Percentiles rank a stretch among this genome's conserved stretches.
Evolutionary conservation across 2,113 vertebrate species (phyloP).

Genomic region (Pleuronectes platessa): DNA sequence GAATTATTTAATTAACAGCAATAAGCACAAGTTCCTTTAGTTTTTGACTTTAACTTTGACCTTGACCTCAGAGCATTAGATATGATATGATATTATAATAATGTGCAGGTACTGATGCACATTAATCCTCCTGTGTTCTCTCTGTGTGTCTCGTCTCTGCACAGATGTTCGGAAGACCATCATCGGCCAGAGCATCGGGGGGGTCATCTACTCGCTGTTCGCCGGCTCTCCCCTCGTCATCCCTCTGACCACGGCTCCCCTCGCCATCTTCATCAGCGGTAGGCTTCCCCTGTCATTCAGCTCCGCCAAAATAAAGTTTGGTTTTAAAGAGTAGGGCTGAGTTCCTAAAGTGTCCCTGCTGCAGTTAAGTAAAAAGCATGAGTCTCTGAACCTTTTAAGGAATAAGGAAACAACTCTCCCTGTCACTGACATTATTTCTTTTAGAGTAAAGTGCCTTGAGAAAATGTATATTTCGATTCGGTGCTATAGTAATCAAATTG

Average conservation of each 20-base stretch:
- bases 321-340: background rate
- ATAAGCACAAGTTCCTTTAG: too few relatives aligned
- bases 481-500: too few relatives aligned
- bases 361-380: too few relatives aligned
- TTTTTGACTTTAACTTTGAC: background rate
- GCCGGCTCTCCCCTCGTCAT: conserved; percentile 97
- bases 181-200: conserved; percentile 94
- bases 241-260: conserved; percentile 93
- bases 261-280: conserved; percentile 98
- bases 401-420: too few relatives aligned
- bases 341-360: too few relatives aligned
- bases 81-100: too few relatives aligned
- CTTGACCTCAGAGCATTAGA: background rate
- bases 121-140: conserved; percentile 10
- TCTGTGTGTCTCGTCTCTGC: conserved; percentile 35
- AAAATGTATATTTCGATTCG: too few relatives aligned
- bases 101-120: too few relatives aligned
- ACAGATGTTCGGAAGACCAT: conserved; percentile 96
- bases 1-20: too few relatives aligned
- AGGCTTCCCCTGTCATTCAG: conserved; percentile 40
- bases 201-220: conserved; percentile 92
- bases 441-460: too few relatives aligned
- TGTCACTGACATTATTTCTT: too few relatives aligned
- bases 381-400: too few relatives aligned
- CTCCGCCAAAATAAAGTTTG: conserved; percentile 13